Conservation (phyloP, 2,113 vertebrate species). For the Ailurus styani region DNA sequence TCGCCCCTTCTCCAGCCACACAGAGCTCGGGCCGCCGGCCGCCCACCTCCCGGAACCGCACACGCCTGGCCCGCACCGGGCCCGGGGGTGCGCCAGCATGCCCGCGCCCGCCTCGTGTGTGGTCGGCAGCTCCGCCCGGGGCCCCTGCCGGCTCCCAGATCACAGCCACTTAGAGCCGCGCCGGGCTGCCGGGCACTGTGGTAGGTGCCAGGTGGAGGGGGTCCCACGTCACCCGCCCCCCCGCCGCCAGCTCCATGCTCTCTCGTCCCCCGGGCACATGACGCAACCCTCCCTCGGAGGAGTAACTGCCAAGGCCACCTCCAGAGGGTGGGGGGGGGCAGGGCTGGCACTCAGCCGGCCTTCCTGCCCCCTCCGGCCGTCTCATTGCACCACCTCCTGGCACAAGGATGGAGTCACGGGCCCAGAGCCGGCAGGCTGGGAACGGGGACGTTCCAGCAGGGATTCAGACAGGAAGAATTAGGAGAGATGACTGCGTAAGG, state of each 20-base stretch:
- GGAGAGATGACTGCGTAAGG: not conserved
- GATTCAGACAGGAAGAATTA: not conserved
- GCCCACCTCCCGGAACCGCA: not conserved
- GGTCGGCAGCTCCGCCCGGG: not conserved
- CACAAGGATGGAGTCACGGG: not conserved
- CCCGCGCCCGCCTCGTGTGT: slow-evolving; percentile 4
- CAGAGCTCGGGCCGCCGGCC: not conserved
- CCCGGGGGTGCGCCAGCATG: not conserved
- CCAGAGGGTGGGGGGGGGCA: not conserved
- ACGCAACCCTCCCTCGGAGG: no score
- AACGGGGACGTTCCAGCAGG: not conserved
- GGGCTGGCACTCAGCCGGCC: not conserved
- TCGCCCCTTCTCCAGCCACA: not conserved
- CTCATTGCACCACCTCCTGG: not conserved
- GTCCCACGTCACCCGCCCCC: no score
- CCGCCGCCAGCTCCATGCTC: not conserved
- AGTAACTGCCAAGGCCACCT: no score
- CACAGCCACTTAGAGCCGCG: not conserved
- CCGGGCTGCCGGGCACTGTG: not conserved
- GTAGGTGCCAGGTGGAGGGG: not conserved
- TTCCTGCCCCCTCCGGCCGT: not conserved
- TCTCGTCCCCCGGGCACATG: not conserved
- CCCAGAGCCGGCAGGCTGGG: not conserved
- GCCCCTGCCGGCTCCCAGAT: not conserved
- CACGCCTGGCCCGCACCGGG: not conserved